phyloP scores from a whole-genome alignment of 2,113 vertebrate species.

The Trochalopteron elliotii region DNA sequence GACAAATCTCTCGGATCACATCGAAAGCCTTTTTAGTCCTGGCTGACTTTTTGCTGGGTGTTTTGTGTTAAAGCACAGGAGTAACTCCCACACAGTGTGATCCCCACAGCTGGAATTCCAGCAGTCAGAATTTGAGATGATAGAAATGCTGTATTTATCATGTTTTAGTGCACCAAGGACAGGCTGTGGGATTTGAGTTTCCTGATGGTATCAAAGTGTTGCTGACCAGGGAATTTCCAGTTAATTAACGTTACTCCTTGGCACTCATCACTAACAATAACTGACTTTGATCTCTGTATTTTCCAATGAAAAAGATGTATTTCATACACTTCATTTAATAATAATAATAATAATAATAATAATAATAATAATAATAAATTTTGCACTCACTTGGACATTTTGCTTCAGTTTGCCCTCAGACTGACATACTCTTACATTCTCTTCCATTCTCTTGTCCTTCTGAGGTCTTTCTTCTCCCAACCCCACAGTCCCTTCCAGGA shows the following conservation, averaged over 20 bases:
- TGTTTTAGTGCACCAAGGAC: not conserved
- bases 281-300: not conserved
- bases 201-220: not conserved
- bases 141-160: not conserved
- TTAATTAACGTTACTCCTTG: not conserved
- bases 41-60: too few species aligned
- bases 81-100: not conserved
- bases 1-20: not conserved
- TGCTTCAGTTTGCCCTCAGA: not conserved
- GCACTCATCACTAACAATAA: not conserved
- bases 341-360: not conserved
- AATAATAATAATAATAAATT: not conserved
- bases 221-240: not conserved
- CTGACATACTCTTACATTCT: not conserved
- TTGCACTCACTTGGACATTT: not conserved
- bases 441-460: not conserved
- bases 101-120: not conserved
- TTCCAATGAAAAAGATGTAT: not conserved
- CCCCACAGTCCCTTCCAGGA: accelerated
- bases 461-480: not conserved
- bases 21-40: not conserved
- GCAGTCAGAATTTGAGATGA: not conserved
- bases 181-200: not conserved
- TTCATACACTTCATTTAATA: not conserved
- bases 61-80: not conserved